Evolutionary conservation across 2,797 vertebrate species (phyloP).

Genomic region (Danio jaintianensis): DNA sequence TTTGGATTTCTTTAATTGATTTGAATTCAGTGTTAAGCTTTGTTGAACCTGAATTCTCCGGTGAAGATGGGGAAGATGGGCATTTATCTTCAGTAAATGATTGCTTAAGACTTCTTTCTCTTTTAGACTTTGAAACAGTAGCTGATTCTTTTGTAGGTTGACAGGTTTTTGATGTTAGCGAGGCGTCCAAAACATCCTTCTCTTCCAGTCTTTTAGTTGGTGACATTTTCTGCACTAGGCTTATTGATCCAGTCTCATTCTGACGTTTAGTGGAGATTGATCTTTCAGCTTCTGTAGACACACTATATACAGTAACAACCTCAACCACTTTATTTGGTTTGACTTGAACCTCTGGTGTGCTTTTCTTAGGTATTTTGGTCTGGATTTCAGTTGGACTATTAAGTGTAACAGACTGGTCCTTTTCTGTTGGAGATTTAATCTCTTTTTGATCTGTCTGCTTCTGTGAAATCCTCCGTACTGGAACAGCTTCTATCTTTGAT

Average conservation of each 20-base stretch:
- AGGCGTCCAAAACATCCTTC: conserved; percentile 1
- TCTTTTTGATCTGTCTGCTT: conserved; percentile 59
- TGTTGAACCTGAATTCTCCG: conserved; percentile 44
- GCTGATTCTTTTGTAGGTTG: conserved; percentile 41
- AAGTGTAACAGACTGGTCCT: conserved; percentile 61
- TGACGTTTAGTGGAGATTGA: conserved; percentile 31
- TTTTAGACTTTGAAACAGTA: conserved; percentile 54
- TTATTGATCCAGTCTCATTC: conserved; percentile 31
- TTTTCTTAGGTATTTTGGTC: conserved; percentile 78
- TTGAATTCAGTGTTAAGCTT: conserved; percentile 29
- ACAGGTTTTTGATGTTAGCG: conserved; percentile 18
- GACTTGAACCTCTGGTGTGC: conserved; percentile 64
- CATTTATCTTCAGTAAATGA: conserved; percentile 55
- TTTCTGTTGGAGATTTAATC: conserved; percentile 63
- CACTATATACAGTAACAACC: conserved; percentile 25
- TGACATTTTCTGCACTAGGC: conserved; percentile 5
- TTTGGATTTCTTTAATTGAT: conserved; percentile 48
- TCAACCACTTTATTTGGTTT: conserved; percentile 66
- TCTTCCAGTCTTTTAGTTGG: conserved; percentile 28
- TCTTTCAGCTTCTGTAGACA: conserved; percentile 45
- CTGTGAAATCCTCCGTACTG: conserved; percentile 56
- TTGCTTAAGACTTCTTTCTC: conserved; percentile 54
- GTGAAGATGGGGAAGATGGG: conserved; percentile 29
- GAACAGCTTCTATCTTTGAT: conserved; percentile 48
- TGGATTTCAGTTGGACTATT: conserved; percentile 59